Evolutionary conservation across 2,888 invertebrate species (phyloP).

Genomic region (Neuroscelio doddi): DNA sequence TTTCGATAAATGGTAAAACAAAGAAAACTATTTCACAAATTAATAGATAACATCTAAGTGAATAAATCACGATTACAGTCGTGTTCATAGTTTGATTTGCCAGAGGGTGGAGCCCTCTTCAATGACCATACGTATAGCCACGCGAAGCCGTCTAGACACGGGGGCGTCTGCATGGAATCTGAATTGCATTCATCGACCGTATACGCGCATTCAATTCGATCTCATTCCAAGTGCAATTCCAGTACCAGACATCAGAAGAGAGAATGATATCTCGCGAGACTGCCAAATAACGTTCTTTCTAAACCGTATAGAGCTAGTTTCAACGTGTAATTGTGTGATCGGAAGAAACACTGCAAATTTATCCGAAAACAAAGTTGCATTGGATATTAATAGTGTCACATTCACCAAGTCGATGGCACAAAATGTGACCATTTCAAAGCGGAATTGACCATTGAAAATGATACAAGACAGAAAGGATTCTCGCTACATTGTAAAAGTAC

Average conservation of each 20-base stretch:
- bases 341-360: background rate
- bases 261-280: slow-evolving; percentile 21
- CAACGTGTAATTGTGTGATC: slow-evolving; percentile 8
- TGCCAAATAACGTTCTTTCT: slow-evolving; percentile 29
- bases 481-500: no score
- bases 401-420: background rate
- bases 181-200: slow-evolving; percentile 42
- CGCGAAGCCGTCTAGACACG: slow-evolving; percentile 34
- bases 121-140: slow-evolving; percentile 23
- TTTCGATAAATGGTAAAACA: background rate
- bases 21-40: background rate
- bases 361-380: slow-evolving; percentile 5
- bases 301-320: slow-evolving; percentile 10
- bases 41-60: background rate
- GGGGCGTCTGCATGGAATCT: slow-evolving; percentile 41
- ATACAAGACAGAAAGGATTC: background rate
- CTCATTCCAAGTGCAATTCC: slow-evolving; percentile 35
- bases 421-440: background rate
- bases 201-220: slow-evolving; percentile 35
- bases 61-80: background rate
- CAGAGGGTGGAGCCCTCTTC: slow-evolving; percentile 7
- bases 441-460: background rate
- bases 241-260: slow-evolving; percentile 8
- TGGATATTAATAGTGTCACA: slow-evolving; percentile 11
- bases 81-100: background rate